Percentiles rank a stretch among this genome's conserved stretches.
These are phyloP conservation scores for Phoebastria nigripes DNA, from an alignment of 2,797 vertebrate species.

Conservation along the genomic window DNA sequence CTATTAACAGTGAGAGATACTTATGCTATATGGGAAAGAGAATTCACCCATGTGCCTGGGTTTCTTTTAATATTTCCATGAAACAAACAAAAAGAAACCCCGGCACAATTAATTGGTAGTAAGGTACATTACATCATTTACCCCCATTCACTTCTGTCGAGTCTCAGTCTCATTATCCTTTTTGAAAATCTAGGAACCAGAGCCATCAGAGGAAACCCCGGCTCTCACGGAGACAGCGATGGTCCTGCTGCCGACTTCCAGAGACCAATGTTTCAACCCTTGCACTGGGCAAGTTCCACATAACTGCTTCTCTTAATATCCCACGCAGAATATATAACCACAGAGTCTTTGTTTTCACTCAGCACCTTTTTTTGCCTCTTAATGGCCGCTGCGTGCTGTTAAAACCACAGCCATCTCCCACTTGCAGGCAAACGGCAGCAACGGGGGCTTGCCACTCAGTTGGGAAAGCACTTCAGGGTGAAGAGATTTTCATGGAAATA, in stretches of 20 bases:
- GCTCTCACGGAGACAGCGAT: accelerated
- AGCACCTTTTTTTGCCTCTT: background rate
- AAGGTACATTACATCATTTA: background rate
- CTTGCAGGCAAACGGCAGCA: background rate
- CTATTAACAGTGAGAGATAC: background rate
- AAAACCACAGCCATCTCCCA: accelerated
- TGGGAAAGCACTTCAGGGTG: background rate
- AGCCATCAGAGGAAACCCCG: background rate
- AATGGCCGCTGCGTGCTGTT: background rate
- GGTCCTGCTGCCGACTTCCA: background rate
- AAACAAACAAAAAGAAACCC: background rate
- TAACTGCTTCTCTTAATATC: too few relatives aligned
- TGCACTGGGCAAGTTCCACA: accelerated
- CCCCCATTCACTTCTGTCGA: background rate
- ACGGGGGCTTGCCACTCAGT: accelerated
- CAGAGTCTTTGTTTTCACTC: background rate
- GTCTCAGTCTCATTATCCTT: background rate
- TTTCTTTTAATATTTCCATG: background rate
- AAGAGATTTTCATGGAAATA: background rate
- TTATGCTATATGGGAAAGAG: background rate
- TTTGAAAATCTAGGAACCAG: background rate
- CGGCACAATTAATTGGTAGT: too few relatives aligned
- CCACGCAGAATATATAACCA: background rate
- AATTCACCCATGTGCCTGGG: accelerated
- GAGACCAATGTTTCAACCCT: background rate